These are phyloP conservation scores for Pogonomyrmex barbatus DNA, from an alignment of 1,140 invertebrate genomes.

Conservation along the genomic window DNA sequence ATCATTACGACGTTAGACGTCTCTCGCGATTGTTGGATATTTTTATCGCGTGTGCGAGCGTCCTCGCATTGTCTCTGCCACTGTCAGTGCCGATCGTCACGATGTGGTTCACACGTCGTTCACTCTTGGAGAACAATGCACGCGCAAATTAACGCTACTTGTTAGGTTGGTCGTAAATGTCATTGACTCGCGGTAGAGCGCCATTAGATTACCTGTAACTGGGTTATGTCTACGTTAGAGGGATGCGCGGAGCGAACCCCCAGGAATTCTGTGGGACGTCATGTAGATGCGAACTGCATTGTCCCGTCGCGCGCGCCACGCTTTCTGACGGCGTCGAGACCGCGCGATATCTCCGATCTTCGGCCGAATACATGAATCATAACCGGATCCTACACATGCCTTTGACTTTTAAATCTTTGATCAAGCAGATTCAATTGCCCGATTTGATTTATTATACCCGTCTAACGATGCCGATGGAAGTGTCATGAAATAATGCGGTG, in stretches of 20 bases:
- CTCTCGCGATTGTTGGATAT: not conserved
- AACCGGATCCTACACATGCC: conserved; percentile 40
- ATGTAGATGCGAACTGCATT: conserved; percentile 43
- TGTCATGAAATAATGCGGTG: conserved; percentile 44
- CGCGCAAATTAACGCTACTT: conserved; percentile 51
- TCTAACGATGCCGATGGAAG: conserved; percentile 53
- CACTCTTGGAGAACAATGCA: conserved; percentile 21
- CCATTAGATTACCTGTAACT: conserved; percentile 53
- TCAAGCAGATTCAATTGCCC: conserved; percentile 47
- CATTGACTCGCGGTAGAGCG: conserved; percentile 41
- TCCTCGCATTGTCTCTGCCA: not conserved
- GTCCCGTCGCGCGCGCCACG: conserved; percentile 22
- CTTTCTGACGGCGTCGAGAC: conserved; percentile 22
- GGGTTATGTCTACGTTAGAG: conserved; percentile 40
- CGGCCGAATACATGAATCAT: conserved; percentile 57
- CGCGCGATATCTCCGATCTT: conserved; percentile 42
- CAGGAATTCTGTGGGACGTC: conserved; percentile 44
- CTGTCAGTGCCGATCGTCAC: not conserved
- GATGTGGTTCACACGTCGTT: conserved; percentile 55
- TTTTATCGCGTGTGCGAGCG: not conserved
- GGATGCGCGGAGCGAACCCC: conserved; percentile 13
- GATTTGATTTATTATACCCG: conserved; percentile 58
- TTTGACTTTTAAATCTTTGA: conserved; percentile 60
- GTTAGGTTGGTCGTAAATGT: conserved; percentile 44
- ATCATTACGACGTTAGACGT: not conserved